These are phyloP conservation scores for Rana temporaria DNA, from an alignment of 2,113 vertebrate genomes.

Conservation along the genomic window DNA sequence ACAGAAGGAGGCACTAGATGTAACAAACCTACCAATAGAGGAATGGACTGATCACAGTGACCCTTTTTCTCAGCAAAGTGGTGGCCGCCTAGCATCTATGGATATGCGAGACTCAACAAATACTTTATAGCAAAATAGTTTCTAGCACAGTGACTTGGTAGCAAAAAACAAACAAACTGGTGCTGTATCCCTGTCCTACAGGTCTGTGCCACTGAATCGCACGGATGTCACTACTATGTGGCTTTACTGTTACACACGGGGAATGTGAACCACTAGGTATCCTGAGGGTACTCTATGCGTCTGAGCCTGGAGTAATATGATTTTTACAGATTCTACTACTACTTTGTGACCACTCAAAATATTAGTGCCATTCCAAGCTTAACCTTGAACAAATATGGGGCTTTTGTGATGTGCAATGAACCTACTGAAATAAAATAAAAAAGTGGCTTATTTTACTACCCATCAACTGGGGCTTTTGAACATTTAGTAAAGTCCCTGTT, in stretches of 20 bases:
- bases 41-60: constrained; percentile 81
- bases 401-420: constrained; percentile 32
- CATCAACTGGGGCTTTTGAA: background rate
- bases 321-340: constrained; percentile 55
- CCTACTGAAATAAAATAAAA: background rate
- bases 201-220: constrained; percentile 66
- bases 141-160: background rate
- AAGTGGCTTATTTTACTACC: constrained; percentile 11
- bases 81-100: constrained; percentile 61
- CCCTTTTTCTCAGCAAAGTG: constrained; percentile 73
- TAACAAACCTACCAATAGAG: constrained; percentile 58
- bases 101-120: constrained; percentile 84
- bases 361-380: constrained; percentile 60
- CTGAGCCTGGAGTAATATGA: constrained; percentile 55
- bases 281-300: constrained; percentile 63
- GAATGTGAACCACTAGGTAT: constrained; percentile 69
- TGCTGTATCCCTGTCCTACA: constrained; percentile 82
- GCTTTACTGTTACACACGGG: constrained; percentile 78
- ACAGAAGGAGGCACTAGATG: constrained; percentile 68
- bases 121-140: constrained; percentile 84
- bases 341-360: constrained; percentile 51
- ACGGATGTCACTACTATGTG: constrained; percentile 63
- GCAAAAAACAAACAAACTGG: constrained; percentile 72
- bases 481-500: background rate
- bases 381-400: constrained; percentile 47